These are phyloP conservation scores for Otocyon megalotis DNA, from an alignment of 2,113 vertebrate genomes.

Conservation along the genomic window DNA sequence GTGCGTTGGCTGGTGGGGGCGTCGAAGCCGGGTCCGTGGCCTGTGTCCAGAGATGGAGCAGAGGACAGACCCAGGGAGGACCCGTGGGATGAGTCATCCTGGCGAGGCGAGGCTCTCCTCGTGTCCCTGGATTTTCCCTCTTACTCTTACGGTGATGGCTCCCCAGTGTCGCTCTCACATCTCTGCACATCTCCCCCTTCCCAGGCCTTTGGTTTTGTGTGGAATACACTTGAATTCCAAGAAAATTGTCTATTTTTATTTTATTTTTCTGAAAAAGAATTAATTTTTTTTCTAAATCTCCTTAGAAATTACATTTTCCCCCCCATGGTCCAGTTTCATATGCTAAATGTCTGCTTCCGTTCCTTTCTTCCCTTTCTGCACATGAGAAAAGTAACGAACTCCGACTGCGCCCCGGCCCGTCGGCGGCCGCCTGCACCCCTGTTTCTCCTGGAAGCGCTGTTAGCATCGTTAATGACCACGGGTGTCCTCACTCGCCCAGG, in stretches of 20 bases:
- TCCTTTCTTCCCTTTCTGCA: not conserved
- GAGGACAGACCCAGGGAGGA: not conserved
- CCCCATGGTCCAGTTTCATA: not conserved
- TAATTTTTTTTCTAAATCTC: not conserved
- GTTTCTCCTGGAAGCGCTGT: not conserved
- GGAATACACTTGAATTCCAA: not conserved
- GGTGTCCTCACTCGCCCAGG: not conserved
- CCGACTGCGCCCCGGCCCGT: not conserved
- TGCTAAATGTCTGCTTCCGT: not conserved
- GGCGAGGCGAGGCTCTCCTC: fast-evolving
- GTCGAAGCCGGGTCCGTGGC: too few relatives aligned
- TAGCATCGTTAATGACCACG: not conserved
- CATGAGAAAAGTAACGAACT: not conserved
- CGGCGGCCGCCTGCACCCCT: too few relatives aligned
- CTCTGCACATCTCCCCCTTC: not conserved
- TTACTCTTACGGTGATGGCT: fast-evolving
- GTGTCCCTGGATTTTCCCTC: fast-evolving
- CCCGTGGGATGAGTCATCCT: fast-evolving
- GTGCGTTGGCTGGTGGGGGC: fast-evolving
- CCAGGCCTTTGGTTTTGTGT: not conserved
- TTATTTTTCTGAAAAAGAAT: not conserved
- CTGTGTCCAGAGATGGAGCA: not conserved
- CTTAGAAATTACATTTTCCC: not conserved
- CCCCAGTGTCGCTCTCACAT: not conserved
- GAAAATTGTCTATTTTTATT: not conserved